Evolutionary conservation across 2,797 vertebrate species (phyloP).

Genomic region (Pagetopsis macropterus): DNA sequence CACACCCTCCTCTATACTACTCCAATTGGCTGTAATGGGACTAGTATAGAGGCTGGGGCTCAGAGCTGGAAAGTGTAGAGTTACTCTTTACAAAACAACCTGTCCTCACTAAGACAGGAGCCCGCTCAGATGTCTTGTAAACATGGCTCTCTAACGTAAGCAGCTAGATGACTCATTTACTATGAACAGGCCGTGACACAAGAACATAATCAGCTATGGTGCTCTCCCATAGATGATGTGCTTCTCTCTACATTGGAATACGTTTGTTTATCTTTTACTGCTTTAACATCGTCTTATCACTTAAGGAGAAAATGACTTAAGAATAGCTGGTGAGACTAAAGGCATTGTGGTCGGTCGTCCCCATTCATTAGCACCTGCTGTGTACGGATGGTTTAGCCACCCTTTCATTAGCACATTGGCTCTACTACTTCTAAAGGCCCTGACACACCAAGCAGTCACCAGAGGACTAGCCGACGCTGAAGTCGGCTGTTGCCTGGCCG

Average conservation of each 20-base stretch:
- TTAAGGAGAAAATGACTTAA: constrained; percentile 52
- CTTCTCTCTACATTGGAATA: constrained; percentile 3
- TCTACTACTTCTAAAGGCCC: constrained; percentile 53
- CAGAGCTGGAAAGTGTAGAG: constrained; percentile 61
- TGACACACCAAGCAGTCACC: too few relatives aligned
- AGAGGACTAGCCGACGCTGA: too few relatives aligned
- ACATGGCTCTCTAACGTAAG: constrained; percentile 44
- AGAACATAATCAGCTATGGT: constrained; percentile 36
- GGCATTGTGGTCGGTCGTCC: constrained; percentile 36
- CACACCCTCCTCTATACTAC: constrained; percentile 54
- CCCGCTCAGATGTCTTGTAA: constrained; percentile 54
- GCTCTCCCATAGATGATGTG: constrained; percentile 21
- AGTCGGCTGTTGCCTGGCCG: too few relatives aligned
- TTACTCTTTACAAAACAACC: constrained; percentile 53
- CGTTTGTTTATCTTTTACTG: constrained; percentile 13
- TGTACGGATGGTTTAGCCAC: constrained; percentile 33
- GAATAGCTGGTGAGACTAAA: constrained; percentile 26
- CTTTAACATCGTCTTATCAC: constrained; percentile 43
- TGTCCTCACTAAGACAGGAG: constrained; percentile 46
- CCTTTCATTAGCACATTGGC: constrained; percentile 61
- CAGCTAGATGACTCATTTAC: constrained; percentile 54
- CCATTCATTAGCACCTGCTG: constrained; percentile 70
- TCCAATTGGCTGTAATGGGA: constrained; percentile 66
- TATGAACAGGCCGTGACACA: constrained; percentile 32
- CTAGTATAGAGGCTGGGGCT: constrained; percentile 50